Conservation (phyloP, 2,113 vertebrate genomes). For the Speoplatyrhinus poulsoni region DNA sequence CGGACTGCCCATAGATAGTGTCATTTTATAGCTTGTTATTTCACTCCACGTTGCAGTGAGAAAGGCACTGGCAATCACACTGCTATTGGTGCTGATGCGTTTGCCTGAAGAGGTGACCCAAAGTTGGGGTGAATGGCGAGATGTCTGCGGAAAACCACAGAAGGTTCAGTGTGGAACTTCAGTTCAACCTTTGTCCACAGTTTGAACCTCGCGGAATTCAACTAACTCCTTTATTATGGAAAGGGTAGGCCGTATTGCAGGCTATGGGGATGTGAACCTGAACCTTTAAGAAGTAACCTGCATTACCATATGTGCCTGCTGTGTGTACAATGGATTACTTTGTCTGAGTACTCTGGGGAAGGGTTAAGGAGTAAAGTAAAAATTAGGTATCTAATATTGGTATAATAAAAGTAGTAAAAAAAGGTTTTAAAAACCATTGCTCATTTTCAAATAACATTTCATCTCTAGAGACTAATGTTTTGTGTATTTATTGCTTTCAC, state of each 20-base stretch:
- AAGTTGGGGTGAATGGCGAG: conserved; percentile 37
- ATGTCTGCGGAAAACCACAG: conserved; percentile 17
- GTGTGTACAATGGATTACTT: conserved; percentile 60
- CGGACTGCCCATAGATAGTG: conserved; percentile 54
- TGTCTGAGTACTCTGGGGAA: conserved; percentile 50
- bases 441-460: conserved; percentile 14
- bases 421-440: conserved; percentile 23
- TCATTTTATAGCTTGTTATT: conserved; percentile 68
- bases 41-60: conserved; percentile 37
- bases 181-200: conserved; percentile 62
- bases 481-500: conserved; percentile 13
- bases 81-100: conserved; percentile 47
- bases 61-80: conserved; percentile 42
- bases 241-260: conserved; percentile 65
- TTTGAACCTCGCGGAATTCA: conserved; percentile 63
- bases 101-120: conserved; percentile 46
- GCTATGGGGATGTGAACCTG: conserved; percentile 60
- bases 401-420: conserved; percentile 10
- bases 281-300: conserved; percentile 49
- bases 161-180: conserved; percentile 45
- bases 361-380: conserved; percentile 32
- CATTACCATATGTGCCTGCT: conserved; percentile 46
- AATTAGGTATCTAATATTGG: conserved; percentile 13
- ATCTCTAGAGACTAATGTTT: background rate
- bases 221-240: conserved; percentile 61